Percentiles rank a stretch among this genome's conserved stretches.
Conservation (phyloP, 2,113 vertebrate species). For the Eretmochelys imbricata region DNA sequence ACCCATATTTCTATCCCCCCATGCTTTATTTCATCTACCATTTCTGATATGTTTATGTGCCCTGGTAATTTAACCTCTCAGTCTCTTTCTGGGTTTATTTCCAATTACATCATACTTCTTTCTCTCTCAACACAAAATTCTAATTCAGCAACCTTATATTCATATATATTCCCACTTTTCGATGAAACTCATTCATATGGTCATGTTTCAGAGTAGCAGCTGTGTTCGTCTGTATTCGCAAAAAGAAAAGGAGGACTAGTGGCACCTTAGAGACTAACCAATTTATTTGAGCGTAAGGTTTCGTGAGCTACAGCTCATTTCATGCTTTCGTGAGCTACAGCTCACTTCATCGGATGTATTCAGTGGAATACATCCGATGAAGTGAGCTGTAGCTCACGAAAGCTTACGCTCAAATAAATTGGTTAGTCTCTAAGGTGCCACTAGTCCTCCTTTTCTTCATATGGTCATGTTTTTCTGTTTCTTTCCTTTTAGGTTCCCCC, state of each 20-base stretch:
- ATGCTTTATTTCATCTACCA: conserved; percentile 7
- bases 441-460: background rate
- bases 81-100: conserved; percentile 29
- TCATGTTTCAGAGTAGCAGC: too few species aligned
- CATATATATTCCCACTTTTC: conserved; percentile 47
- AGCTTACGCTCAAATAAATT: too few species aligned
- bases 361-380: too few species aligned
- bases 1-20: background rate
- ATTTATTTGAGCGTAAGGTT: too few species aligned
- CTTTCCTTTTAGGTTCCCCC: conserved; percentile 34
- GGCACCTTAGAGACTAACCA: too few species aligned
- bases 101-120: conserved; percentile 12
- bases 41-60: background rate
- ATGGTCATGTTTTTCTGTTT: conserved; percentile 49
- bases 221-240: too few species aligned
- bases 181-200: conserved; percentile 14
- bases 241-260: too few species aligned
- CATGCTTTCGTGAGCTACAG: too few species aligned
- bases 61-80: background rate
- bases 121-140: conserved; percentile 42
- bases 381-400: too few species aligned
- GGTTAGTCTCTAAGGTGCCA: too few species aligned
- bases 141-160: background rate
- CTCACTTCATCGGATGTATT: too few species aligned
- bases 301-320: too few species aligned